These are phyloP conservation scores for Apaloderma vittatum DNA, from an alignment of 2,113 vertebrate species.

Conservation along the genomic window DNA sequence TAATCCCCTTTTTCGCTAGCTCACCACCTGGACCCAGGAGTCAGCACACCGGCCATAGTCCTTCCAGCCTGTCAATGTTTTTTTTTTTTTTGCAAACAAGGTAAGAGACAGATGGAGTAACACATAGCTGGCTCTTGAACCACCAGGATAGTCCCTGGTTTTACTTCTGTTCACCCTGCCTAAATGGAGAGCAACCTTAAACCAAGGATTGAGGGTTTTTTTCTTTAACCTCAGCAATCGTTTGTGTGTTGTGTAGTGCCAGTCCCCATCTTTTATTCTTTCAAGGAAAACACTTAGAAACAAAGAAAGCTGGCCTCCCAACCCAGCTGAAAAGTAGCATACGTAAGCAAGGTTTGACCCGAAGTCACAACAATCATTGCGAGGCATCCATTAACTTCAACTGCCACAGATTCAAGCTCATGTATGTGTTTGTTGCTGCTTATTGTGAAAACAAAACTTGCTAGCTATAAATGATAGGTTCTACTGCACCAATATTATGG, in stretches of 20 bases:
- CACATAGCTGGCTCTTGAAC: not conserved
- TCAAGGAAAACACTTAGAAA: not conserved
- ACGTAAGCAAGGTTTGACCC: not conserved
- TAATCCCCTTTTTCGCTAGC: not conserved
- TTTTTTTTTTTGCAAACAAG: not conserved
- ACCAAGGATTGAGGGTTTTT: not conserved
- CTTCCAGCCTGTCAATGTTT: not conserved
- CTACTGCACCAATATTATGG: not conserved
- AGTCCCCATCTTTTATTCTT: not conserved
- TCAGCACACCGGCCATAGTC: not conserved
- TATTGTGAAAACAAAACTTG: conserved; percentile 26
- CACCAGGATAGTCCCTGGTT: not conserved
- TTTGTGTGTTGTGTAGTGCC: not conserved
- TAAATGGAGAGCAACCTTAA: not conserved
- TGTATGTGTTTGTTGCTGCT: not conserved
- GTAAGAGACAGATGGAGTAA: not conserved
- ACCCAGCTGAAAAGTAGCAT: not conserved
- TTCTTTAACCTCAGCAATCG: not conserved
- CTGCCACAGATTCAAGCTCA: not conserved
- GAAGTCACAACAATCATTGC: not conserved
- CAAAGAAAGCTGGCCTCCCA: not conserved
- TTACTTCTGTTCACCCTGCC: not conserved
- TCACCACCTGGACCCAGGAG: not conserved
- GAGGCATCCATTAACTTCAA: not conserved
- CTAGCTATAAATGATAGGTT: not conserved